Conservation (phyloP, 2,113 vertebrate species). For the Struthidea cinerea region DNA sequence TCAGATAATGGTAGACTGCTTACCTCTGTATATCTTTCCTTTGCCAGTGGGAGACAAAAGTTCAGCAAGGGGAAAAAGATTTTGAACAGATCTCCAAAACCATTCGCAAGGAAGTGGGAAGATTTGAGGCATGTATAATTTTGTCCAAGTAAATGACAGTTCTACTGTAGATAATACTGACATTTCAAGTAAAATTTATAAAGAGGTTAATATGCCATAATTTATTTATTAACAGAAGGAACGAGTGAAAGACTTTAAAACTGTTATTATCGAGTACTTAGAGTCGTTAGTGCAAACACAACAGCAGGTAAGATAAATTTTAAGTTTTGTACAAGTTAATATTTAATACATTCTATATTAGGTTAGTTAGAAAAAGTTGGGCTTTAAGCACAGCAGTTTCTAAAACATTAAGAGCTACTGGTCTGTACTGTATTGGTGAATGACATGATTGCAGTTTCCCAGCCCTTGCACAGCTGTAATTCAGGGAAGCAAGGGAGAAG, state of each 20-base stretch:
- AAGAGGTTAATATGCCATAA: conserved; percentile 14
- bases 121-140: conserved; percentile 88
- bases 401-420: not conserved
- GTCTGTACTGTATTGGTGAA: not conserved
- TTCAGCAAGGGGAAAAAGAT: conserved; percentile 95
- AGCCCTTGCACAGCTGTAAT: not conserved
- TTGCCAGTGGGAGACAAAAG: conserved; percentile 92
- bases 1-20: not conserved
- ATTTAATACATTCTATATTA: not conserved
- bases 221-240: conserved; percentile 83
- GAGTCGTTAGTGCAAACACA: conserved; percentile 96
- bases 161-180: not conserved
- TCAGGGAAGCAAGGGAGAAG: not conserved
- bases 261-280: conserved; percentile 93
- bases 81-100: conserved; percentile 98
- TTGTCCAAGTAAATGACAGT: not conserved
- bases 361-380: not conserved
- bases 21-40: conserved; percentile 56
- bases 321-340: not conserved
- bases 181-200: not conserved
- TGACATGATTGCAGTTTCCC: not conserved
- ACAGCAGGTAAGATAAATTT: conserved; percentile 85
- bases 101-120: conserved; percentile 92
- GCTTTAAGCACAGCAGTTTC: not conserved
- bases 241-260: conserved; percentile 96